A percentile compares a stretch with the other conserved stretches of the same genome.
phyloP scores from a whole-genome alignment of 2,113 vertebrate genomes.

The Pituophis catenifer region DNA sequence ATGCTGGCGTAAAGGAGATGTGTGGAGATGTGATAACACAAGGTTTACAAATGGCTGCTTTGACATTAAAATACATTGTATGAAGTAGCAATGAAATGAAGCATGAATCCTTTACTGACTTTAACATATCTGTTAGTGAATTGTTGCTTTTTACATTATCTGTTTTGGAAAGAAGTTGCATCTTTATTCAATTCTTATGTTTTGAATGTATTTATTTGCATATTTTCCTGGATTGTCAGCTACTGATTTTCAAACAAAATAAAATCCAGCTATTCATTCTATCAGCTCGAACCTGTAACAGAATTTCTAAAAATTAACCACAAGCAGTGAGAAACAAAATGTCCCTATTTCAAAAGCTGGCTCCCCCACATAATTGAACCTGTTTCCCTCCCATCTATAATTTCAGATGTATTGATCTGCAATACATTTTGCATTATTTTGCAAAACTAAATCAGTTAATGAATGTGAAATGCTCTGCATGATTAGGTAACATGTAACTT shows the following conservation, averaged over 20 bases:
- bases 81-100: background rate
- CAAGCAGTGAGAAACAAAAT: background rate
- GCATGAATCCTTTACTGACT: background rate
- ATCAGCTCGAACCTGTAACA: background rate
- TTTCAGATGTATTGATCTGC: too few species aligned
- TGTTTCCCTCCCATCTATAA: background rate
- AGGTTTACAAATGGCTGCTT: slow-evolving; percentile 6
- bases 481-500: background rate
- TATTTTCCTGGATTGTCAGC: background rate
- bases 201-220: background rate
- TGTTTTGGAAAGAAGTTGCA: background rate
- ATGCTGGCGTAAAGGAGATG: slow-evolving; percentile 11
- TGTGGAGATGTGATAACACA: slow-evolving; percentile 58
- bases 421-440: background rate
- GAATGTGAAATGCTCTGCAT: background rate
- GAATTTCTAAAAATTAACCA: background rate
- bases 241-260: background rate
- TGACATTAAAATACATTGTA: background rate
- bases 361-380: background rate
- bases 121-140: background rate
- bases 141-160: background rate
- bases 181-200: background rate
- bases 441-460: background rate
- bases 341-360: background rate
- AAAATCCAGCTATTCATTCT: background rate